Evolutionary conservation across 35 echinoderm and acorn worm genomes (phyloP).

Genomic region (Stichopus chloronotus): DNA sequence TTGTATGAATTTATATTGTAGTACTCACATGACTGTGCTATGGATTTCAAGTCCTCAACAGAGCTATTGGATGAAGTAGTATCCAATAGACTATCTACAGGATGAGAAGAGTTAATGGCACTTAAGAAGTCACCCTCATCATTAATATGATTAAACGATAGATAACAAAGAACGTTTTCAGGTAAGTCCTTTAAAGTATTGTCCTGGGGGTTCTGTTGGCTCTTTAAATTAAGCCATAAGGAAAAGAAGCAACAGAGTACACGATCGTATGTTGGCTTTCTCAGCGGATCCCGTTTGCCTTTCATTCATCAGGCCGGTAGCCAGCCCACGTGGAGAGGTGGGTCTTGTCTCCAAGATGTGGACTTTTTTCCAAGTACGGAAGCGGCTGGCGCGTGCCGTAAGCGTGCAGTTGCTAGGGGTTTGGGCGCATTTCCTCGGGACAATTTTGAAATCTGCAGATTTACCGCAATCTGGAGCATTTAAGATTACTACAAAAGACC

Average conservation of each 20-base stretch:
- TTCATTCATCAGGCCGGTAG: background rate
- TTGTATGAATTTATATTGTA: slow-evolving; percentile 11
- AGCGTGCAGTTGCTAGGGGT: no score
- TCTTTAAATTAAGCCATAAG: background rate
- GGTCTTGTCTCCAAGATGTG: background rate
- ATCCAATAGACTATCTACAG: background rate
- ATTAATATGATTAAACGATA: background rate
- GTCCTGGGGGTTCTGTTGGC: background rate
- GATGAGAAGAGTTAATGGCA: background rate
- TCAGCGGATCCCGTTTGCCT: background rate
- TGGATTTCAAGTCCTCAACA: no score
- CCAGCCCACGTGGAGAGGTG: no score
- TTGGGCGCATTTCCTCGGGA: background rate
- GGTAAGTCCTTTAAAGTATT: background rate
- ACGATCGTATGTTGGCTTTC: background rate
- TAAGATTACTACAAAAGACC: background rate
- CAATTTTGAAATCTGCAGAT: no score
- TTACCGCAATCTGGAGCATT: no score
- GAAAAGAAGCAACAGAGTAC: background rate
- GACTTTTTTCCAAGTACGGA: no score
- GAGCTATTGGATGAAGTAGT: background rate
- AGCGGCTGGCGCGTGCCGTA: no score
- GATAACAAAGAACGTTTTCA: background rate
- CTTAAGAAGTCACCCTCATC: background rate
- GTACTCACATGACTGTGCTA: background rate